A percentile compares a stretch with the other conserved stretches of the same genome.
Evolutionary conservation across 2,113 vertebrate genomes (phyloP).

Genomic region (Zingel zingel): DNA sequence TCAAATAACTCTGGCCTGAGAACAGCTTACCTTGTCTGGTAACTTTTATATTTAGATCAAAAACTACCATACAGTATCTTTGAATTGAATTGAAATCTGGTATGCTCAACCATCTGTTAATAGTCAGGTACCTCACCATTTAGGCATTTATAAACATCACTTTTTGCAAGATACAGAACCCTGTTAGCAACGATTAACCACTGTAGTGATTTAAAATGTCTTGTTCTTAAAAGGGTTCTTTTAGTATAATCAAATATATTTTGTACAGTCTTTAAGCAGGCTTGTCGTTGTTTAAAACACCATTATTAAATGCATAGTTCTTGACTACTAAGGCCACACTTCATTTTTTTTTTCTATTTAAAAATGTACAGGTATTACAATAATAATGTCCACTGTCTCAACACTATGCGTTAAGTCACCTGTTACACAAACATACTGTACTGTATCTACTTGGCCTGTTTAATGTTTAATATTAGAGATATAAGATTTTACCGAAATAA

Average conservation of each 20-base stretch:
- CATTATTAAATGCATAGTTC: not conserved
- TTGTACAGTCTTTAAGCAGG: not conserved
- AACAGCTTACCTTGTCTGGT: not conserved
- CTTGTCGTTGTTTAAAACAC: not conserved
- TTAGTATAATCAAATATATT: not conserved
- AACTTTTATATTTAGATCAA: not conserved
- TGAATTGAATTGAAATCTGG: not conserved
- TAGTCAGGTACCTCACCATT: not conserved
- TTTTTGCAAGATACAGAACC: not conserved
- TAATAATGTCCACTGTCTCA: not conserved
- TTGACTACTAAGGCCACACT: not conserved
- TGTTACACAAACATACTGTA: not conserved
- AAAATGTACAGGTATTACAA: not conserved
- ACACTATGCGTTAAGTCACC: constrained; percentile 5
- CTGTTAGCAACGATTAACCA: not conserved
- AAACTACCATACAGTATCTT: not conserved
- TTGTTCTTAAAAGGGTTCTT: not conserved
- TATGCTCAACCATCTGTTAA: not conserved
- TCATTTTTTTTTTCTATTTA: not conserved
- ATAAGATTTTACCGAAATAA: not conserved
- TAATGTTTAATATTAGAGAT: not conserved
- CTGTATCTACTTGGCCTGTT: not conserved
- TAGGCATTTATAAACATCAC: not conserved
- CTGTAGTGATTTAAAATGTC: not conserved
- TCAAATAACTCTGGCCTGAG: not conserved